Conservation (phyloP, 2,113 vertebrate genomes). For the Melanerpes formicivorus region DNA sequence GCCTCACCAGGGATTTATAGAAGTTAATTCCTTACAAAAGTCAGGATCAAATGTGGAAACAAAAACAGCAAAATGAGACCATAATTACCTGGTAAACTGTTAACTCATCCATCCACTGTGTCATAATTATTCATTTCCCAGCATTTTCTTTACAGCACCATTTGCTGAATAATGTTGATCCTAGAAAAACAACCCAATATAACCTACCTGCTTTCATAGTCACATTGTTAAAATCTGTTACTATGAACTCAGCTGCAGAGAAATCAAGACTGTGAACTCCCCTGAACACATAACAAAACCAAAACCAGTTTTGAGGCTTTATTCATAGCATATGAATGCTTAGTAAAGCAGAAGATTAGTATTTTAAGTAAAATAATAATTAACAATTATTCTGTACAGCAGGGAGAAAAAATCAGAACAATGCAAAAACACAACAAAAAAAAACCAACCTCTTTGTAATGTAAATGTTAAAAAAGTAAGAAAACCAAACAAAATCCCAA, state of each 20-base stretch:
- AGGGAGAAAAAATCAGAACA: not conserved
- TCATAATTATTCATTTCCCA: not conserved
- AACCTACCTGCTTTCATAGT: not conserved
- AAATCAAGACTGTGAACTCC: not conserved
- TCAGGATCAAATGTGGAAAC: not conserved
- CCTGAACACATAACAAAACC: not conserved
- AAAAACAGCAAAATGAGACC: not conserved
- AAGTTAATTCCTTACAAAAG: not conserved
- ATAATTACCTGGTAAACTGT: not conserved
- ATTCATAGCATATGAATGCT: not conserved
- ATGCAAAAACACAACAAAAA: not conserved
- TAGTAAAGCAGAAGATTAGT: not conserved
- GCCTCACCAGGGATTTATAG: not conserved
- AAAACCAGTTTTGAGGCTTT: not conserved
- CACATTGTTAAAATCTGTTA: not conserved
- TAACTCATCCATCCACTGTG: not conserved
- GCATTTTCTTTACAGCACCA: not conserved
- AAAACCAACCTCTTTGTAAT: not conserved
- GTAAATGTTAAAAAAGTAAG: not conserved
- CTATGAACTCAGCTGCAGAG: not conserved
- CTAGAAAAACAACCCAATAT: not conserved
- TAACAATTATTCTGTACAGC: not conserved
- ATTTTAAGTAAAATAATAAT: not conserved
- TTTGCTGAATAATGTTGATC: not conserved
- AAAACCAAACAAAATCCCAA: not conserved